Evolutionary conservation across 2,888 invertebrate species (phyloP), one percentile per base, ranked within the genome.

Genomic region (Calliscelio sp.): DNA sequence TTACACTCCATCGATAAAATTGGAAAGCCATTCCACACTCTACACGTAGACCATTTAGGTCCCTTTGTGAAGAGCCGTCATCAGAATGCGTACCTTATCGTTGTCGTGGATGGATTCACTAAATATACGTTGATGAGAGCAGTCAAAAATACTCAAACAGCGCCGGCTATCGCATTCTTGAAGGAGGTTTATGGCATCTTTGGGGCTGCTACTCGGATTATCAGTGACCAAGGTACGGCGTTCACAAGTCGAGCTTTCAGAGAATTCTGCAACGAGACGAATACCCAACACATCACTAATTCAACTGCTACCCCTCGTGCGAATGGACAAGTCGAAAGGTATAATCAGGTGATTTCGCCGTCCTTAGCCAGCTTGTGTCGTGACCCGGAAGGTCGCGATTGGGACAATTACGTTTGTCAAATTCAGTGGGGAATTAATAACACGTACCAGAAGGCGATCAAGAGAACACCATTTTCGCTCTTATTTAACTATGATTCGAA

Each of bases 31-130:
- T 92, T 94, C 41, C 89, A 93, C 61, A 93, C 92, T 0, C 32
- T 93, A 14, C 93, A 93, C 78, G 65, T 93, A 0, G 93, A 93
- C 84, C 93, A 93, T 81, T 70, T 93, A 2, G 93, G 93, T 1
- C 93, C 93, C 5, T 93, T 93, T 79, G 87, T 89, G 7, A 89
- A 85, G n/a, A 91, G 89, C 44, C 87, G 78, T 8, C 86, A 68
- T 0, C 89, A 89, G n/a, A 93, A 93, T 73, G 83, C 82, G 4
- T 86, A 93, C 41, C 61, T 93, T 14, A 71, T 93, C n/a, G 90
- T 88, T 0, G 74, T 89, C 3, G 89, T 93, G 0, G 93, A 93
- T 63, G 91, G 87, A 0, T 93, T 93, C 49, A 92, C 91, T 0
- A 93, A 93, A 73, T 92, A 89, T 81, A 80, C 89, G 0, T 86